Conservation (phyloP, 1,140 invertebrate species). For the Scaptomyza hsui region DNA sequence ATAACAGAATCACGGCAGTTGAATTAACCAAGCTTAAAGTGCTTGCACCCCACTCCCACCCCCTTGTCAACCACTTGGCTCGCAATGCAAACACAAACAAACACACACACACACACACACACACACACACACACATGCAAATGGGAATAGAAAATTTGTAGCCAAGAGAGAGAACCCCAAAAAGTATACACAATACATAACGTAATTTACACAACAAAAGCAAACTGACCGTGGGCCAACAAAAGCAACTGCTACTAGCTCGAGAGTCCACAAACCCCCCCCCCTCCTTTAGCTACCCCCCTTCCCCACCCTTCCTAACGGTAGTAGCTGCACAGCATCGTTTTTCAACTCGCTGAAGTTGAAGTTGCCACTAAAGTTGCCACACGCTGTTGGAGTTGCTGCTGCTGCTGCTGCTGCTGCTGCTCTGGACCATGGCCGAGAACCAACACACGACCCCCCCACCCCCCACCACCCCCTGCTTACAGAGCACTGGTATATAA, state of each 20-base stretch:
- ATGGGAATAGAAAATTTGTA: slow-evolving; percentile 46
- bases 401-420: slow-evolving; percentile 11
- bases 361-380: slow-evolving; percentile 44
- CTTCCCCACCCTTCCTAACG: not conserved
- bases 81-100: not conserved
- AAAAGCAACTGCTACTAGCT: slow-evolving; percentile 57
- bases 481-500: slow-evolving; percentile 45
- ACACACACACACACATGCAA: no score
- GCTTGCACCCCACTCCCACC: slow-evolving; percentile 5
- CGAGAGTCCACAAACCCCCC: slow-evolving; percentile 32
- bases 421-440: slow-evolving; percentile 69
- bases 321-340: slow-evolving; percentile 13
- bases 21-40: slow-evolving; percentile 44
- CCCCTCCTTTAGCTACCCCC: no score
- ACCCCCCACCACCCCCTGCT: not conserved
- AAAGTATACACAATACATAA: slow-evolving; percentile 74
- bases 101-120: slow-evolving; percentile 1
- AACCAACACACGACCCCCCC: not conserved
- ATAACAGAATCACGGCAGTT: slow-evolving; percentile 45
- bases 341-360: slow-evolving; percentile 25
- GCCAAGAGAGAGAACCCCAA: slow-evolving; percentile 49
- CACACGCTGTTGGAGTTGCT: not conserved
- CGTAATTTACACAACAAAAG: slow-evolving; percentile 79
- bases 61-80: not conserved
- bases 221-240: slow-evolving; percentile 64